phyloP scores from a whole-genome alignment of 2,113 vertebrate species.

The Notothenia rossii region DNA sequence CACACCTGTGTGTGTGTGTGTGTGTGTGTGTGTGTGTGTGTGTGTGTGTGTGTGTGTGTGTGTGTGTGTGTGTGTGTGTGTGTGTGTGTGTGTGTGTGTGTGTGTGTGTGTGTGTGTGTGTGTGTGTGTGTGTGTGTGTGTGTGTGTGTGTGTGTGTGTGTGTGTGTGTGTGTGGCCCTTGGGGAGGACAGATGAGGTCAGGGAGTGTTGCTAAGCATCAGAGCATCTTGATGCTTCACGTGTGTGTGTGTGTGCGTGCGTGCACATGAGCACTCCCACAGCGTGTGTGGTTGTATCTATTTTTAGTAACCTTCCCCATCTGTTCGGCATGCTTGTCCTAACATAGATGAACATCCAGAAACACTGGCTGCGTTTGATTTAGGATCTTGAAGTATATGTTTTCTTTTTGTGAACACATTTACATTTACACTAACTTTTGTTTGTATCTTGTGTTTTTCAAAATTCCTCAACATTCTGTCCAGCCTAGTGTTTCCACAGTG shows the following conservation, averaged over 20 bases:
- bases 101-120: too few species aligned
- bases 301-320: conserved; percentile 38
- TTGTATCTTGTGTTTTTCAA: neutral
- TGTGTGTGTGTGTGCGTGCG: too few species aligned
- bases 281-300: conserved; percentile 1
- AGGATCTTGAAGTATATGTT: neutral
- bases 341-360: conserved; percentile 13
- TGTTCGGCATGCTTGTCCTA: conserved; percentile 38
- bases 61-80: conserved; percentile 29
- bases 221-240: conserved; percentile 73
- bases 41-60: conserved; percentile 35
- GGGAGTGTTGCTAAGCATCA: neutral
- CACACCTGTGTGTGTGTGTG: too few species aligned
- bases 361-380: neutral
- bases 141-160: too few species aligned
- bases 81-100: neutral
- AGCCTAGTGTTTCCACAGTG: conserved; percentile 16
- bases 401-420: neutral
- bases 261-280: neutral
- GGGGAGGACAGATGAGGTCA: conserved; percentile 66
- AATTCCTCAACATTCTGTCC: neutral
- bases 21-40: conserved; percentile 36
- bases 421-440: neutral
- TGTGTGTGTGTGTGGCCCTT: neutral
- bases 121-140: too few species aligned